Evolutionary conservation across 2,888 invertebrate species (phyloP), one percentile per base, ranked within the genome.

Genomic region (Cerastoderma edule): DNA sequence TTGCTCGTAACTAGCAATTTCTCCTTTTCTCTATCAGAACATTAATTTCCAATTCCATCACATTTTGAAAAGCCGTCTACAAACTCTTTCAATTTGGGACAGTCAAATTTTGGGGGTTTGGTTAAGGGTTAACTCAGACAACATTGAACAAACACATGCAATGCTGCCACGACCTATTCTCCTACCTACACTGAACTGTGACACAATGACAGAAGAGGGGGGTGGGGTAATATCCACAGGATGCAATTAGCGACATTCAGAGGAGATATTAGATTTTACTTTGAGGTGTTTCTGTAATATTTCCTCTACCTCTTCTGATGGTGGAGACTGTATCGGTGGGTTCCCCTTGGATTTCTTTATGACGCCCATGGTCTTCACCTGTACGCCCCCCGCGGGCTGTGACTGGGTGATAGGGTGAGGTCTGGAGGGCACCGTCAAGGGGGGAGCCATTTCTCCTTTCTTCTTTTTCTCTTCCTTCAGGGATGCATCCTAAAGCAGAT

Each of bases 381-480:
- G 2, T 65, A 66, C n/a, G 66, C 57, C n/a, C n/a, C n/a, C n/a
- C 5, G 71, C 56, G 16, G 57, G 69, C 24, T 67, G 48, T 4
- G 63, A 27, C 33, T 46, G 73, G 24, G 56, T 39, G 6, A 44
- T 10, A 10, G 56, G 30, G 22, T 57, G 54, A 33, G 32, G 64
- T 60, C 73, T 63, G 32, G 80, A 53, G 19, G 75, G 84, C 8
- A 78, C 74, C 10, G 76, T 56, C 33, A 77, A 54, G 19, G 84
- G 83, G n/a, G 83, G 85, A 27, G 78, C 80, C 80, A 82, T 80
- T 48, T 84, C 81, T 13, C 75, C 78, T 64, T 80, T 80, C 67
- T 78, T 85, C 66, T 81, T 83, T 72, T 83, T 85, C n/a, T 86
- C 86, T 60, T 86, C 86, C 67, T 85, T 80, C 54, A 80, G 48